Conservation (phyloP, 2,113 vertebrate genomes). For the Cryptomyrus ogoouensis region DNA sequence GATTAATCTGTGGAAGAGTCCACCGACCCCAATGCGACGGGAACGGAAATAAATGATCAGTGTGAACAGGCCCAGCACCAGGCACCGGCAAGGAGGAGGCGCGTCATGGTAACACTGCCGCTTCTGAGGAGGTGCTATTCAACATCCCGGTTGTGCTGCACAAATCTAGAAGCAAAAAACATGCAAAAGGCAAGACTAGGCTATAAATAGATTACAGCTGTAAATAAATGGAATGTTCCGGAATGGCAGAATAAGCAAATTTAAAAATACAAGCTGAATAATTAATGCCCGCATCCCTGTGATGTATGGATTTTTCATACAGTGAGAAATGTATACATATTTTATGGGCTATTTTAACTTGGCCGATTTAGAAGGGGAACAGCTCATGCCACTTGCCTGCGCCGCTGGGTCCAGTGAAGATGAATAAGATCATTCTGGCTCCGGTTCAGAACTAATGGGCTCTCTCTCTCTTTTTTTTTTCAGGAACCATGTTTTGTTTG, state of each 20-base stretch:
- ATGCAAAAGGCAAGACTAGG: background rate
- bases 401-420: background rate
- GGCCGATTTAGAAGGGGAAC: background rate
- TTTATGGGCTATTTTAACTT: constrained; percentile 38
- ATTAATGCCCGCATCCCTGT: constrained; percentile 37
- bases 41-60: background rate
- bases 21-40: background rate
- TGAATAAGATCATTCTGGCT: background rate
- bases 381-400: background rate
- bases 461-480: background rate
- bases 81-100: fast-evolving
- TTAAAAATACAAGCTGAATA: constrained; percentile 37
- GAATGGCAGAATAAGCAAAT: constrained; percentile 37
- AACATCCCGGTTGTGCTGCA: background rate
- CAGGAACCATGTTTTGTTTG: background rate
- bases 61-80: background rate
- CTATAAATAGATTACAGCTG: constrained; percentile 18
- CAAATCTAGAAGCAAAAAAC: background rate
- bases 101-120: too few species aligned
- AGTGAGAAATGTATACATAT: constrained; percentile 32
- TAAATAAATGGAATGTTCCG: constrained; percentile 35
- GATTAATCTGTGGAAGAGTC: background rate
- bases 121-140: background rate
- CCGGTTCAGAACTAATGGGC: constrained; percentile 9
- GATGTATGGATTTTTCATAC: constrained; percentile 25